Evolutionary conservation across 2,888 invertebrate genomes (phyloP).

Genomic region (Trichopria drosophilae): DNA sequence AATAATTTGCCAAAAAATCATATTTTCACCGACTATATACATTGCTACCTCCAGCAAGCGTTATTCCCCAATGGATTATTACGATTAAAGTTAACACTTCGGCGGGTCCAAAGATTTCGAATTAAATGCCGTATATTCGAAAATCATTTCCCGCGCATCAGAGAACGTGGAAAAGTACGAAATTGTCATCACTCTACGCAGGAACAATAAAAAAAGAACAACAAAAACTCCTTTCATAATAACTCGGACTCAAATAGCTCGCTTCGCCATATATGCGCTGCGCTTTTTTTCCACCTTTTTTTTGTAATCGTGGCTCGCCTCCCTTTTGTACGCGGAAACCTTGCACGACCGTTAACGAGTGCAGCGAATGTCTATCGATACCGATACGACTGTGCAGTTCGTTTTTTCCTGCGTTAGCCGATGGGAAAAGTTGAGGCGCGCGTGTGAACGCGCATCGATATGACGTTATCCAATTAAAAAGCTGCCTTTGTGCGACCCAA

Average conservation of each 20-base stretch:
- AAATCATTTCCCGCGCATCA: too few relatives aligned
- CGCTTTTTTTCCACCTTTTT: constrained; percentile 24
- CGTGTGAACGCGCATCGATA: constrained; percentile 49
- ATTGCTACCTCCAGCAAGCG: too few relatives aligned
- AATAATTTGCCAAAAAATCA: too few relatives aligned
- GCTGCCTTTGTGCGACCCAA: constrained; percentile 48
- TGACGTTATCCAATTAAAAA: constrained; percentile 57
- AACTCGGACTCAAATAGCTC: constrained; percentile 24
- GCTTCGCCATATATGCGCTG: constrained; percentile 1
- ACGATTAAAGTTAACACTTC: too few relatives aligned
- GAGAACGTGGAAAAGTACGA: too few relatives aligned
- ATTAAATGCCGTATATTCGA: too few relatives aligned
- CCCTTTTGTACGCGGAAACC: constrained; percentile 34
- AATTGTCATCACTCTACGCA: too few relatives aligned
- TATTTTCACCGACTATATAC: too few relatives aligned
- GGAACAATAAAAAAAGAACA: too few relatives aligned
- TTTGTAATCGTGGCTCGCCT: constrained; percentile 30
- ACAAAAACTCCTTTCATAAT: constrained; percentile 10
- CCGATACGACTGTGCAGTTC: constrained; percentile 40
- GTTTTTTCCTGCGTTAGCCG: constrained; percentile 37
- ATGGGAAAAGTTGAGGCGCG: constrained; percentile 49
- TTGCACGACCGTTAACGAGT: constrained; percentile 42
- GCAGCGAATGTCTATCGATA: constrained; percentile 44
- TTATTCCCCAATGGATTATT: too few relatives aligned
- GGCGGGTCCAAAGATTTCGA: too few relatives aligned